phyloP scores from a whole-genome alignment of 2,888 invertebrate species.

The Cheilosia grossa region DNA sequence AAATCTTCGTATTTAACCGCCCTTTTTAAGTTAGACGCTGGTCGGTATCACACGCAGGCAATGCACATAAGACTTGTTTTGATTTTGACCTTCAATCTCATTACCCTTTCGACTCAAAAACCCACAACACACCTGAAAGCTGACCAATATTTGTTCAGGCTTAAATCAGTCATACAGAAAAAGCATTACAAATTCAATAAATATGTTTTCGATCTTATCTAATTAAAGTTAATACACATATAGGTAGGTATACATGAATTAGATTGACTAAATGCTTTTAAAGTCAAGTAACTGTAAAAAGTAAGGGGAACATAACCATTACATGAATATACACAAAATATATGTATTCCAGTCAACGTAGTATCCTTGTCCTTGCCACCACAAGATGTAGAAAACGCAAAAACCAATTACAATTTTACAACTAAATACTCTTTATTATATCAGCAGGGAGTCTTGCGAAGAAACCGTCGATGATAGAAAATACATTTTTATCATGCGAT shows the following conservation, averaged over 20 bases:
- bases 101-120: too few relatives aligned
- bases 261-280: not conserved
- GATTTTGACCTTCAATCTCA: too few relatives aligned
- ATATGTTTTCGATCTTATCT: not conserved
- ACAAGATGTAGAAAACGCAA: conserved; percentile 33
- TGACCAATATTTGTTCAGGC: too few relatives aligned
- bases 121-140: too few relatives aligned
- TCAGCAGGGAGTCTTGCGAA: conserved; percentile 13
- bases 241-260: not conserved
- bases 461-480: not conserved
- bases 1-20: too few relatives aligned
- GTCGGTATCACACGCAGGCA: too few relatives aligned
- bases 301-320: not conserved
- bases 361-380: conserved; percentile 7
- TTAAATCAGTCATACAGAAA: not conserved
- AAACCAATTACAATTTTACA: conserved; percentile 36
- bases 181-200: not conserved
- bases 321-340: not conserved
- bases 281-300: conserved; percentile 4
- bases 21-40: too few relatives aligned
- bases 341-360: not conserved
- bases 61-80: too few relatives aligned
- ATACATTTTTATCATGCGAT: conserved; percentile 1
- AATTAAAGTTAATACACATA: not conserved
- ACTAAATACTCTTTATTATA: conserved; percentile 32